These are phyloP conservation scores for Trichechus manatus DNA, from an alignment of 2,113 vertebrate species.

Conservation along the genomic window DNA sequence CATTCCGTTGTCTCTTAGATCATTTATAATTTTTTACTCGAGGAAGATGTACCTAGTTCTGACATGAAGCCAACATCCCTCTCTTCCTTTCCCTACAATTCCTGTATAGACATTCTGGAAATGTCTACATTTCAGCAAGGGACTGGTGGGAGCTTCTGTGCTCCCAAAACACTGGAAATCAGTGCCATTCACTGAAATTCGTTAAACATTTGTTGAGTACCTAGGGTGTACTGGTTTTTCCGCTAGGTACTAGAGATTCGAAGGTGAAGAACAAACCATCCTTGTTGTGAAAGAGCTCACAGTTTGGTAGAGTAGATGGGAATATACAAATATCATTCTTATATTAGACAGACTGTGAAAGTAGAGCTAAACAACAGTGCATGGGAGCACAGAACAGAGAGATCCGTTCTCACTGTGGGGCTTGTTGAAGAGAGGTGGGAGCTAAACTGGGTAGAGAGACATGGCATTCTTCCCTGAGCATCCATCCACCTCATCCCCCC, in stretches of 20 bases:
- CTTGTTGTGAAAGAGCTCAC: not conserved
- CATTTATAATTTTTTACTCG: not conserved
- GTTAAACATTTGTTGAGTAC: not conserved
- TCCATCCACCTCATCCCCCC: not conserved
- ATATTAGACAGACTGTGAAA: not conserved
- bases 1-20: not conserved
- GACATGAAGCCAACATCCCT: not conserved
- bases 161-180: not conserved
- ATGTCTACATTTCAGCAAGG: not conserved
- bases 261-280: not conserved
- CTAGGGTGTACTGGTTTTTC: not conserved
- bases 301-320: not conserved
- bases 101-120: not conserved
- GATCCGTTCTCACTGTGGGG: not conserved
- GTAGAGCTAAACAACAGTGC: not conserved
- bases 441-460: not conserved
- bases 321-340: not conserved
- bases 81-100: not conserved
- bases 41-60: not conserved
- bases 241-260: not conserved
- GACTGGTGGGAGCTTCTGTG: not conserved
- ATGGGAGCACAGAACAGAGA: not conserved
- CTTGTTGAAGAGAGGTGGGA: not conserved
- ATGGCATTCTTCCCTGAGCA: not conserved
- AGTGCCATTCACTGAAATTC: conserved; percentile 32